Evolutionary conservation across 2,888 invertebrate genomes (phyloP).

Genomic region (Parnassius orleans): DNA sequence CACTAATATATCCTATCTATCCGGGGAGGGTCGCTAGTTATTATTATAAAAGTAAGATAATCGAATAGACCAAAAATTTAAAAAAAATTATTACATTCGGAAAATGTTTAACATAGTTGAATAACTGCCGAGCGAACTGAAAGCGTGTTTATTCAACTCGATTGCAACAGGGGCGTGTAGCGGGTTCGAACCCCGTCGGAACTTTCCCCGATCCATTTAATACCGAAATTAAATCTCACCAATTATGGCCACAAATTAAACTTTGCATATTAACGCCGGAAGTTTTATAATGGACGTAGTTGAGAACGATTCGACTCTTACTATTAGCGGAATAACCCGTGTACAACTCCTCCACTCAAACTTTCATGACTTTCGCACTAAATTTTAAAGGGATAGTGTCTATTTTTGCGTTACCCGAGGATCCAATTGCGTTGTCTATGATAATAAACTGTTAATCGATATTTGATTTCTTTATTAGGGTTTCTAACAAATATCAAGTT

Average conservation of each 20-base stretch:
- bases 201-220: slow-evolving; percentile 7
- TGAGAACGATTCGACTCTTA: slow-evolving; percentile 27
- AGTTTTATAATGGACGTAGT: slow-evolving; percentile 32
- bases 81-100: neutral
- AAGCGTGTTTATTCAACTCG: neutral
- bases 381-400: neutral
- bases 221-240: slow-evolving; percentile 19
- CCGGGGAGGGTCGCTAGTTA: too few species aligned
- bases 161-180: neutral
- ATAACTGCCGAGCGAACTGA: neutral
- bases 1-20: too few species aligned
- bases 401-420: neutral
- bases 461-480: neutral
- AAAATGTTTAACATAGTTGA: neutral
- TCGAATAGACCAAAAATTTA: too few species aligned
- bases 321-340: slow-evolving; percentile 5
- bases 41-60: too few species aligned
- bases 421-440: neutral
- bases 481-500: neutral
- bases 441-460: neutral
- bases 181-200: slow-evolving; percentile 2
- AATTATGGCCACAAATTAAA: slow-evolving; percentile 33
- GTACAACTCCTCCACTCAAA: slow-evolving; percentile 2
- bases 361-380: neutral
- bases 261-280: slow-evolving; percentile 34